phyloP scores from a whole-genome alignment of 64 coral and sea anemone species.

The Montipora cactus region DNA sequence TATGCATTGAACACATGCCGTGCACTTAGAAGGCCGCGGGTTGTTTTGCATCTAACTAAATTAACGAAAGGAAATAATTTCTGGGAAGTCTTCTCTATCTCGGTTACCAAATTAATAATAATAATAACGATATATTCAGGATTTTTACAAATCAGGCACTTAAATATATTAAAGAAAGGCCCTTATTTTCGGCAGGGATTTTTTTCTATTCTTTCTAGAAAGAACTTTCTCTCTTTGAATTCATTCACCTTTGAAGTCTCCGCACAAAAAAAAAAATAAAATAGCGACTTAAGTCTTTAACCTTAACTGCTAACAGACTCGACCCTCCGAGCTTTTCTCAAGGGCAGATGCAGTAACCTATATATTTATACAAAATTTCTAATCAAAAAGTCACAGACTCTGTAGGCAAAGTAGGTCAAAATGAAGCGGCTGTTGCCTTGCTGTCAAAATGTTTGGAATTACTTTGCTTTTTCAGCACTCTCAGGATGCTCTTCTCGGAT shows the following conservation, averaged over 20 bases:
- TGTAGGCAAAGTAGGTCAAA: not conserved
- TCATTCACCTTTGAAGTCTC: conserved; percentile 31
- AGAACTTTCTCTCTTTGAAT: conserved; percentile 18
- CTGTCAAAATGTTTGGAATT: conserved; percentile 54
- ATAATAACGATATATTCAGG: not conserved
- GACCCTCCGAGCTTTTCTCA: not conserved
- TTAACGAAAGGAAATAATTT: not conserved
- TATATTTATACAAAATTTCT: too few species aligned
- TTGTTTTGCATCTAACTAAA: not conserved
- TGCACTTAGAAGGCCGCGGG: too few species aligned
- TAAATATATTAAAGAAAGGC: not conserved
- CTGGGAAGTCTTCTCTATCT: not conserved
- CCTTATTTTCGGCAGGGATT: not conserved
- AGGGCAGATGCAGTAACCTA: not conserved
- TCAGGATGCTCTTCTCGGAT: not conserved
- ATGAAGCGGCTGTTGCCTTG: not conserved
- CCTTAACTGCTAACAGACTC: not conserved
- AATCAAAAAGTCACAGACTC: not conserved
- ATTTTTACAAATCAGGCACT: not conserved
- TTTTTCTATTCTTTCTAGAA: not conserved
- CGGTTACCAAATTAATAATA: not conserved
- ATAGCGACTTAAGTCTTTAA: too few species aligned
- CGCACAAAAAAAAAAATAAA: not conserved
- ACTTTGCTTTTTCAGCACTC: conserved; percentile 28
- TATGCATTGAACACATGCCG: too few species aligned